Conservation (phyloP, 2,797 vertebrate species). For the Chloroceryle amazona region DNA sequence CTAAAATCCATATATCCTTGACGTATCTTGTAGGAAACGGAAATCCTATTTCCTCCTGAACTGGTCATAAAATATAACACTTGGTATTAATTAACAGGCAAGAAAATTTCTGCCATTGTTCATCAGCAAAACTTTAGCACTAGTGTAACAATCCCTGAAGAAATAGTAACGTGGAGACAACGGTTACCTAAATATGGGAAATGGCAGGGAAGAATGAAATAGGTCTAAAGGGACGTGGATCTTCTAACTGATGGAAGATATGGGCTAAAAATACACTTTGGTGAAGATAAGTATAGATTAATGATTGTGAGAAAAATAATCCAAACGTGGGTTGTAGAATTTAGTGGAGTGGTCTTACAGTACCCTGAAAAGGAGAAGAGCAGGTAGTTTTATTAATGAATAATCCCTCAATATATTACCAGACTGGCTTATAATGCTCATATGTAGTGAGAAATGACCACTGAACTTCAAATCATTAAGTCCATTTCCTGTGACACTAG, state of each 20-base stretch:
- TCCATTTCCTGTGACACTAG: conserved; percentile 22
- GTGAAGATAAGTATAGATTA: conserved; percentile 34
- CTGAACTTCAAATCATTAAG: conserved; percentile 14
- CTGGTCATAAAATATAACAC: not conserved
- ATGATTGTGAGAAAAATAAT: conserved; percentile 20
- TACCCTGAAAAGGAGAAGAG: not conserved
- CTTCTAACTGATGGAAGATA: not conserved
- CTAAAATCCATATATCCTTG: conserved; percentile 59
- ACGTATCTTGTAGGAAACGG: not conserved
- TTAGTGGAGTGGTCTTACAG: not conserved
- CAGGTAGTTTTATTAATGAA: not conserved
- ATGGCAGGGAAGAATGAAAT: not conserved
- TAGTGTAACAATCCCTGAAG: not conserved
- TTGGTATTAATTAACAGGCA: conserved; percentile 45
- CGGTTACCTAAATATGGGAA: conserved; percentile 33
- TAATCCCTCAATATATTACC: not conserved
- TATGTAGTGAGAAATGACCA: not conserved
- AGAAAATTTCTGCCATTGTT: conserved; percentile 18
- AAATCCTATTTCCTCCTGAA: conserved; percentile 47
- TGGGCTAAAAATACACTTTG: conserved; percentile 16
- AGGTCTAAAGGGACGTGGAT: conserved; percentile 27
- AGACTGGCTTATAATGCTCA: not conserved
- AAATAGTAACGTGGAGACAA: not conserved
- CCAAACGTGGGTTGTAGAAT: not conserved
- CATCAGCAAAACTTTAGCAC: conserved; percentile 20